phyloP scores from a whole-genome alignment of 2,113 vertebrate genomes.

The Syrmaticus mikado region DNA sequence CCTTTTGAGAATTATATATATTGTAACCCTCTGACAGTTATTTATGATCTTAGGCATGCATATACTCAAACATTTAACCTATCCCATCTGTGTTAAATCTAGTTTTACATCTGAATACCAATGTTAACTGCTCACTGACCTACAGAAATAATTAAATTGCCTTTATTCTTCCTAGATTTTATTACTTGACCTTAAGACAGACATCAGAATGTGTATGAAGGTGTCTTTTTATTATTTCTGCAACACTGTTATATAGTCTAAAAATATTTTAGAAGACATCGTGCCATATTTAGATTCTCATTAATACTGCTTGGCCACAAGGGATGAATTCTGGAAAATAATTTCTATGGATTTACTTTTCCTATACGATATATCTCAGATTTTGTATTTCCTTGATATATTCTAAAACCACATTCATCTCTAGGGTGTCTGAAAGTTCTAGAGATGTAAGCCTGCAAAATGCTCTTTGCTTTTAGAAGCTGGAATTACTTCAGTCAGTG shows the following conservation, averaged over 20 bases:
- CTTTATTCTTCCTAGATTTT: slow-evolving; percentile 35
- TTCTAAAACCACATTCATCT: not conserved
- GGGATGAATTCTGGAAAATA: not conserved
- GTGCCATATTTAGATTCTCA: not conserved
- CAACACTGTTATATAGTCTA: not conserved
- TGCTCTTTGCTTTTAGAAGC: not conserved
- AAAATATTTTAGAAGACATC: not conserved
- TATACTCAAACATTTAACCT: slow-evolving; percentile 21
- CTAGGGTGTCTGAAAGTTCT: not conserved
- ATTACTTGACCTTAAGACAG: not conserved
- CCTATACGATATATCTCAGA: not conserved
- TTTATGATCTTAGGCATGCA: slow-evolving; percentile 44
- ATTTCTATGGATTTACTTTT: slow-evolving; percentile 2
- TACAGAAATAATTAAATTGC: slow-evolving; percentile 39
- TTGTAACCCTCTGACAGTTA: slow-evolving; percentile 55
- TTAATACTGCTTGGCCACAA: not conserved
- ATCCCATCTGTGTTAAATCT: slow-evolving; percentile 51
- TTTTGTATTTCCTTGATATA: slow-evolving; percentile 9
- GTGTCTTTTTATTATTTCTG: not conserved
- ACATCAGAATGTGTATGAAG: not conserved
- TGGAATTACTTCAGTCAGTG: not conserved
- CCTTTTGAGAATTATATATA: slow-evolving; percentile 40
- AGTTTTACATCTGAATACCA: slow-evolving; percentile 25
- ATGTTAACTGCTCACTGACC: slow-evolving; percentile 37
- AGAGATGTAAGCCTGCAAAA: not conserved